Conservation (phyloP, 2,888 invertebrate species). For the Halictus quadricinctus region DNA sequence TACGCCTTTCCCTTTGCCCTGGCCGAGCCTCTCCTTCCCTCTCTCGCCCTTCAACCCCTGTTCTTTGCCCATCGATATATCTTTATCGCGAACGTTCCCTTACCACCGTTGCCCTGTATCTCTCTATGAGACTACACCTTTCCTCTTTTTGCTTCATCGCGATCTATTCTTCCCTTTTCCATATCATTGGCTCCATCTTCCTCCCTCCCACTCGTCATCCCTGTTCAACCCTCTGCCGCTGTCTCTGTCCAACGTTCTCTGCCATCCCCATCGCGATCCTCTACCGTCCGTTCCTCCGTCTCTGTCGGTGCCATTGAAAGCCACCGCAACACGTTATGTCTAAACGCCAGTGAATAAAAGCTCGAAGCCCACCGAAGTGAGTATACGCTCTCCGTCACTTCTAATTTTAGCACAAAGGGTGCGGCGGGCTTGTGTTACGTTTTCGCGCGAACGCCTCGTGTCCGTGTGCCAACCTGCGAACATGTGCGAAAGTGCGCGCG, state of each 20-base stretch:
- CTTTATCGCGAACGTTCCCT: conserved; percentile 5
- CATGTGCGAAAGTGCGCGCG: not conserved
- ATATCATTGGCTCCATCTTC: conserved; percentile 34
- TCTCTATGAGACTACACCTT: conserved; percentile 2
- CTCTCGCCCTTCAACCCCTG: conserved; percentile 7
- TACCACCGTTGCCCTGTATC: not conserved
- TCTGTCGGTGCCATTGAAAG: conserved; percentile 62
- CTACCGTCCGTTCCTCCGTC: not conserved
- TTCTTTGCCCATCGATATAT: conserved; percentile 1
- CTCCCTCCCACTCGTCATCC: too few relatives aligned
- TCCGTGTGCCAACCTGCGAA: conserved; percentile 6
- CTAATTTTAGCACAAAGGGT: conserved; percentile 81
- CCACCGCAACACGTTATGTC: conserved; percentile 68
- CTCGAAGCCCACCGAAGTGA: conserved; percentile 75
- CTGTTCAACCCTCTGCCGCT: not conserved
- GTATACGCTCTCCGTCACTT: conserved; percentile 77
- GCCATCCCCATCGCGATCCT: not conserved
- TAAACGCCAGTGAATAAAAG: conserved; percentile 73
- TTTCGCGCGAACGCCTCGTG: conserved; percentile 30
- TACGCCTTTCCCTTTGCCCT: not conserved
- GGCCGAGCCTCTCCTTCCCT: not conserved
- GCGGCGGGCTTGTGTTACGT: conserved; percentile 62
- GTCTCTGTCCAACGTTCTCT: not conserved
- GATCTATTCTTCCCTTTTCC: conserved; percentile 17
- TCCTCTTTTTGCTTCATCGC: conserved; percentile 19